A percentile compares a stretch with the other conserved stretches of the same genome.
phyloP scores from a whole-genome alignment of 2,888 invertebrate species.

The Lochmaea crataegi region DNA sequence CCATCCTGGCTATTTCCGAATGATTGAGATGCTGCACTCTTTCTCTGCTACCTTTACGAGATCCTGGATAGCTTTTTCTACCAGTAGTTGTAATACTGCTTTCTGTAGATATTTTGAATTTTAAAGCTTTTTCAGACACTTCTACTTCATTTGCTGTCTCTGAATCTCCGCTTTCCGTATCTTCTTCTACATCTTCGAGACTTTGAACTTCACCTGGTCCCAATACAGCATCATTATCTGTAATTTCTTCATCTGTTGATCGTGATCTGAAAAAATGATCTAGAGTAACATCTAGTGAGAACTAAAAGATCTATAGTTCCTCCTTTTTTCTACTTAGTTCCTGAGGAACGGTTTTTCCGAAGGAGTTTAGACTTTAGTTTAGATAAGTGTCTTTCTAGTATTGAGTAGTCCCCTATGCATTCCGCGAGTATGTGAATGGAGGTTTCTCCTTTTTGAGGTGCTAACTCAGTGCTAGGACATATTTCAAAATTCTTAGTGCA shows the following conservation, averaged over 20 bases:
- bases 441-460: too few relatives aligned
- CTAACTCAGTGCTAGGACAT: too few relatives aligned
- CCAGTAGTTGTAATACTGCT: slow-evolving; percentile 66
- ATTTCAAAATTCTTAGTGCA: too few relatives aligned
- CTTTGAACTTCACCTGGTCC: slow-evolving; percentile 57
- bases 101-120: slow-evolving; percentile 82
- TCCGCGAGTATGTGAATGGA: too few relatives aligned
- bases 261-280: slow-evolving; percentile 61
- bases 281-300: too few relatives aligned
- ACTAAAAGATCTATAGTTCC: too few relatives aligned
- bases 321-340: too few relatives aligned
- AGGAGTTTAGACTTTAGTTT: too few relatives aligned
- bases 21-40: slow-evolving; percentile 65
- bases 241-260: slow-evolving; percentile 67
- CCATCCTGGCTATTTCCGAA: slow-evolving; percentile 66
- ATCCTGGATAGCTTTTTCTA: slow-evolving; percentile 75
- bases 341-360: too few relatives aligned
- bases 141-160: slow-evolving; percentile 80
- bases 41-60: slow-evolving; percentile 76
- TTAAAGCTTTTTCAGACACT: slow-evolving; percentile 79
- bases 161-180: slow-evolving; percentile 70
- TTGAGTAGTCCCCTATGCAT: too few relatives aligned
- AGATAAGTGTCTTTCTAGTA: too few relatives aligned
- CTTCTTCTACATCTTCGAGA: slow-evolving; percentile 69
- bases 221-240: slow-evolving; percentile 61